Evolutionary conservation across 2,888 invertebrate species (phyloP), one percentile per base, ranked within the genome.

Genomic region (Meliscaeva auricollis): DNA sequence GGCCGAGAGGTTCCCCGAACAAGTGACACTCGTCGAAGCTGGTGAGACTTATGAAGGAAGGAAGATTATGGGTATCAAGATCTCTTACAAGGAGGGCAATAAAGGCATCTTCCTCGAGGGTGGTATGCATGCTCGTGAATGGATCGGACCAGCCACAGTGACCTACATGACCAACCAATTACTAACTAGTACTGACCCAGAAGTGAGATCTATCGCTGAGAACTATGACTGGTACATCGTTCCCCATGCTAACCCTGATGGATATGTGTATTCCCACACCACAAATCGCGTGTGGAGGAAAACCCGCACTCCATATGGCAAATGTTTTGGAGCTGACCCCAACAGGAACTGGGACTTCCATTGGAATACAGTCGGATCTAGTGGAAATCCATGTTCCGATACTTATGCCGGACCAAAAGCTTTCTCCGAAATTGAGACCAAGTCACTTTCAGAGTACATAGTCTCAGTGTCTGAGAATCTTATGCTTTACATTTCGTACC

Each of bases 161-260:
- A 94, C 95, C 0, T 96, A 94, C 87, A 91, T 96, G 1, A 90
- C 94, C 6, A 94, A 95, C 85, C 93, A 95, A 89, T 90, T 96
- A 3, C 90, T 95, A 11, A 93, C 93, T 74, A 95, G 94, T 41
- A 90, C 92, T 0, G 92, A 94, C 30, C 88, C 91, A 0, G 93
- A 93, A 13, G 91, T 94, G 0, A 91, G 91, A 70, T 87, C 90
- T 7, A 93, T 94, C 8, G 93, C 94, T 0, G 92, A 94, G 66
- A 93, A 93, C 38, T 94, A 93, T 88, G 95, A 95, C 87, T 97
- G 96, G 95, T 95, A 96, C 89, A 93, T 97, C 76, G 93, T 96
- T 83, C 96, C 97, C 0, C 92, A 95, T 17, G 91, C 95, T 26
- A 97, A 97, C 90, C 96, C 96, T 9, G 97, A 97, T 92, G 97